Percentiles rank a stretch among this genome's conserved stretches.
Conservation (phyloP, 2,888 invertebrate genomes). For the Pseudococcus viburni region DNA sequence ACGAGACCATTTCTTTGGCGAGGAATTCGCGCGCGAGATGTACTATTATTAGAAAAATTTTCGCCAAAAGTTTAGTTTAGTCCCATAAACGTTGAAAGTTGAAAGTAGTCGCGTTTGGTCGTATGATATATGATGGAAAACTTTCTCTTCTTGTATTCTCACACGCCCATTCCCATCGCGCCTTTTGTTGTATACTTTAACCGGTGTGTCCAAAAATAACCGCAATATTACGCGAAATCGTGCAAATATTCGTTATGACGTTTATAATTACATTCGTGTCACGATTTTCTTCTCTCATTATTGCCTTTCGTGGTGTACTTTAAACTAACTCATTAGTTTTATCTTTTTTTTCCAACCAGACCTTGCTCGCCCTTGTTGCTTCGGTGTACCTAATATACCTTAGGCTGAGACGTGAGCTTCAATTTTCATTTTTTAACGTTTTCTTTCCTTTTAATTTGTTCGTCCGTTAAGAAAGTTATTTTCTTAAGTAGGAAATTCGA, state of each 20-base stretch:
- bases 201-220: conserved; percentile 54
- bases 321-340: conserved; percentile 53
- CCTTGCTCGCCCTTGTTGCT: conserved; percentile 3
- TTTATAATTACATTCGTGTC: conserved; percentile 50
- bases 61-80: conserved; percentile 44
- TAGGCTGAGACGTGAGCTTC: background rate
- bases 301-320: conserved; percentile 52
- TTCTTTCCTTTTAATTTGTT: conserved; percentile 6
- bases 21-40: conserved; percentile 28
- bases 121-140: conserved; percentile 49
- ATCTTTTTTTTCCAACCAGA: conserved; percentile 17
- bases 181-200: background rate
- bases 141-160: conserved; percentile 52
- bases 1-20: background rate
- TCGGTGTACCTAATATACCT: background rate
- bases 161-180: background rate
- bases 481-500: background rate
- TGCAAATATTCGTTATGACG: conserved; percentile 55
- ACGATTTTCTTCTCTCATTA: conserved; percentile 55
- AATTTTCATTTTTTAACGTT: conserved; percentile 15
- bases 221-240: conserved; percentile 56
- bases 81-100: conserved; percentile 44
- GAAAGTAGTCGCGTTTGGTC: conserved; percentile 18
- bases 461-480: background rate
- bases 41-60: conserved; percentile 53